These are phyloP conservation scores for Philonicus albiceps DNA, from an alignment of 2,888 invertebrate species.

Conservation along the genomic window DNA sequence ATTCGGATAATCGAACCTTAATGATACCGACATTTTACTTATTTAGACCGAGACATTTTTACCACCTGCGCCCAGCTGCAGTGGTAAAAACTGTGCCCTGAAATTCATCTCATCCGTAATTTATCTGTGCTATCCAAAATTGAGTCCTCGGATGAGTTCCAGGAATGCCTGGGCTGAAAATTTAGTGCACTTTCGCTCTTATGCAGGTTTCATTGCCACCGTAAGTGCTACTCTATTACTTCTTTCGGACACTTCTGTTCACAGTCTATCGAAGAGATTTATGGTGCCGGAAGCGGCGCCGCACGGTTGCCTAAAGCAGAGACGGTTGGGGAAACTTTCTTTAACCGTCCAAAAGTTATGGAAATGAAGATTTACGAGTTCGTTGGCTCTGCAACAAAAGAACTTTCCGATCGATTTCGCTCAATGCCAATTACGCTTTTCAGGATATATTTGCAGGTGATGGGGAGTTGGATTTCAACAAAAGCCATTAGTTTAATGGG, in stretches of 20 bases:
- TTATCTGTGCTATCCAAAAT: slow-evolving; percentile 33
- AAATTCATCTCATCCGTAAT: not conserved
- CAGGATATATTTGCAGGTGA: slow-evolving; percentile 36
- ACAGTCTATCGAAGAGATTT: slow-evolving; percentile 42
- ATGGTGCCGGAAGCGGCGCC: slow-evolving; percentile 20
- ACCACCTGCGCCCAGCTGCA: not conserved
- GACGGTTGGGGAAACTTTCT: slow-evolving; percentile 33
- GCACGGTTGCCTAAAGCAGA: slow-evolving; percentile 28
- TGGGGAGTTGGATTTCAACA: slow-evolving; percentile 34
- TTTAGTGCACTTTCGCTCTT: slow-evolving; percentile 39
- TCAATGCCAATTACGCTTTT: slow-evolving; percentile 41
- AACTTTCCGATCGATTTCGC: slow-evolving; percentile 39
- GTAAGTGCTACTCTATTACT: slow-evolving; percentile 25
- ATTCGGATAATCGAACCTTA: not conserved
- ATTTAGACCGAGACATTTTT: not conserved
- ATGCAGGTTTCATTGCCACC: slow-evolving; percentile 38
- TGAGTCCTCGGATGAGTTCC: slow-evolving; percentile 25
- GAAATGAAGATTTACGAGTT: slow-evolving; percentile 47
- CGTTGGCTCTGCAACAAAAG: slow-evolving; percentile 40
- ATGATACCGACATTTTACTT: not conserved
- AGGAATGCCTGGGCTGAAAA: not conserved
- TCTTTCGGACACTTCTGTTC: slow-evolving; percentile 34
- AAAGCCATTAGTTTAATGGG: slow-evolving; percentile 37
- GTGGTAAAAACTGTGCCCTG: not conserved
- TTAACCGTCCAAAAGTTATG: slow-evolving; percentile 43